Conservation (phyloP, 1,140 invertebrate species). For the Branchinecta lindahli region DNA sequence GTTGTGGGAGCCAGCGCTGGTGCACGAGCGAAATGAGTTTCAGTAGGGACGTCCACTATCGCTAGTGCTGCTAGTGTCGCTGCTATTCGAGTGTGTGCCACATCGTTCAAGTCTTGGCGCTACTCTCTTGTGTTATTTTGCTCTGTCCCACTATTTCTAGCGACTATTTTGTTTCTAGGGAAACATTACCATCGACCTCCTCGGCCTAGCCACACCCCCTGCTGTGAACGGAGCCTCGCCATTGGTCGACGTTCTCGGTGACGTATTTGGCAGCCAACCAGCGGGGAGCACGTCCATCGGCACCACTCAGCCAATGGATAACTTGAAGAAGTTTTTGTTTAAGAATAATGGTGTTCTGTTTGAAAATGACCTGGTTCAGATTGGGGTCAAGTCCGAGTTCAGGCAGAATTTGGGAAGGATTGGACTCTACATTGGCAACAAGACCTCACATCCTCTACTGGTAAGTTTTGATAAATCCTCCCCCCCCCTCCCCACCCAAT, state of each 20-base stretch:
- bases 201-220: conserved; percentile 66
- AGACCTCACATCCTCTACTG: conserved; percentile 66
- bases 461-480: conserved; percentile 29
- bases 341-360: conserved; percentile 96
- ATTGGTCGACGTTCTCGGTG: conserved; percentile 79
- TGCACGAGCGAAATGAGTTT: too few species aligned
- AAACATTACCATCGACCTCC: conserved; percentile 42
- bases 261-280: conserved; percentile 43
- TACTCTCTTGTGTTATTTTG: too few species aligned
- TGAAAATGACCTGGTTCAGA: conserved; percentile 96
- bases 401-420: conserved; percentile 87
- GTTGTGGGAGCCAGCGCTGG: too few species aligned
- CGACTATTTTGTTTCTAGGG: neutral
- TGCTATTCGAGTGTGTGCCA: too few species aligned
- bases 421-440: conserved; percentile 95
- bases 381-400: conserved; percentile 94
- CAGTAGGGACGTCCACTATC: too few species aligned
- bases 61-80: too few species aligned
- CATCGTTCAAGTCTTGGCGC: too few species aligned
- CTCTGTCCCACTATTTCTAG: too few species aligned
- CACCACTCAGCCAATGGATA: conserved; percentile 47
- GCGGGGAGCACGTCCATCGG: conserved; percentile 24
- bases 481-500: neutral
- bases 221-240: conserved; percentile 43
- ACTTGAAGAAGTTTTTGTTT: conserved; percentile 85